Percentiles rank a stretch among this genome's conserved stretches.
Conservation (phyloP, 2,888 invertebrate species). For the Acanthococcus lagerstroemiae region DNA sequence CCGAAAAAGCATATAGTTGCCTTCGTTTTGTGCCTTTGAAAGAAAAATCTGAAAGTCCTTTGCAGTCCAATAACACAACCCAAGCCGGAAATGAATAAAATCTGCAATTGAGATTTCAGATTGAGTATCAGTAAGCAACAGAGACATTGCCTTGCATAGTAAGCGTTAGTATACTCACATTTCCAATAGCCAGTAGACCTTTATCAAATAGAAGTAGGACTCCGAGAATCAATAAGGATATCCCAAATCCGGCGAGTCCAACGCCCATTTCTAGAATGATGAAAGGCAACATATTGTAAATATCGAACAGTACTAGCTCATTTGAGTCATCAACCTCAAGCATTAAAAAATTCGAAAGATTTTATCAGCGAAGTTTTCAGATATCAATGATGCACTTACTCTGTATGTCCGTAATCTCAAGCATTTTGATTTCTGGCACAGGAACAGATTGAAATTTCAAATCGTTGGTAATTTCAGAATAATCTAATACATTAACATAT, state of each 20-base stretch:
- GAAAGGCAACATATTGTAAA: too few relatives aligned
- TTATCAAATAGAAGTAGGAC: conserved; percentile 90
- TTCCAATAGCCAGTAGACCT: conserved; percentile 95
- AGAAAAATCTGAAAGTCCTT: conserved; percentile 93
- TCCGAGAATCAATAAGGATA: conserved; percentile 88
- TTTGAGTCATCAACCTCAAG: too few relatives aligned
- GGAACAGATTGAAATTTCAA: too few relatives aligned
- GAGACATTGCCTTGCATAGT: neutral
- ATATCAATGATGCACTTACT: conserved; percentile 51
- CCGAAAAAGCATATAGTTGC: conserved; percentile 83
- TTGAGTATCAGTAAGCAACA: neutral
- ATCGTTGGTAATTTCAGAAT: too few relatives aligned
- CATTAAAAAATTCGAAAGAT: neutral
- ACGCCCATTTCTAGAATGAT: conserved; percentile 83
- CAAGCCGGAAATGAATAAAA: conserved; percentile 88
- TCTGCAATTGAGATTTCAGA: conserved; percentile 49
- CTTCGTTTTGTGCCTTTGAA: conserved; percentile 89
- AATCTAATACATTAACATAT: too few relatives aligned
- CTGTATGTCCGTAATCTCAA: conserved; percentile 73
- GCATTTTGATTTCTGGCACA: conserved; percentile 54
- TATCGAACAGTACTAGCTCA: neutral
- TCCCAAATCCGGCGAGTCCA: conserved; percentile 90
- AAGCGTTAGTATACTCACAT: conserved; percentile 59
- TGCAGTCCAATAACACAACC: conserved; percentile 93
- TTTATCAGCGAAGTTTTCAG: conserved; percentile 2